phyloP scores from a whole-genome alignment of 2,797 vertebrate species.

The Mastacembelus armatus region DNA sequence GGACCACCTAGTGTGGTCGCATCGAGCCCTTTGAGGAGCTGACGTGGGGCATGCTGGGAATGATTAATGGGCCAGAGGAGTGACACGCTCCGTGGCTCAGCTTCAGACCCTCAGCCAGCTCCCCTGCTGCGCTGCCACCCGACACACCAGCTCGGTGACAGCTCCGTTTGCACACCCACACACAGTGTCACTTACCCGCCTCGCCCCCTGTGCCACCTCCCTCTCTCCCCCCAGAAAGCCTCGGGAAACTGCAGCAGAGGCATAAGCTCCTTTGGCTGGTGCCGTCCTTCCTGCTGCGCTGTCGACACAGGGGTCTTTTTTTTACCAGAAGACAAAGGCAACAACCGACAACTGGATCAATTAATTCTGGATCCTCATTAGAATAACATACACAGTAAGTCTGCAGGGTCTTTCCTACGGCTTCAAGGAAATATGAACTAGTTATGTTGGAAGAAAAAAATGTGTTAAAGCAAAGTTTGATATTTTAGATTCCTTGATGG shows the following conservation, averaged over 20 bases:
- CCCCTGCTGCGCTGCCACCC: slow-evolving; percentile 75
- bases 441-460: too few species aligned
- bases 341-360: slow-evolving; percentile 56
- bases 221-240: slow-evolving; percentile 30
- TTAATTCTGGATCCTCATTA: slow-evolving; percentile 42
- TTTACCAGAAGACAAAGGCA: slow-evolving; percentile 54
- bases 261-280: slow-evolving; percentile 65
- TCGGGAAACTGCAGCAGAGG: slow-evolving; percentile 58
- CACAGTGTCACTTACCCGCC: slow-evolving; percentile 64
- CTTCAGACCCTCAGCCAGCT: slow-evolving; percentile 72
- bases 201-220: slow-evolving; percentile 40
- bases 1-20: slow-evolving; percentile 81
- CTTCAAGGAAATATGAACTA: neutral
- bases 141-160: slow-evolving; percentile 71
- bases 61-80: slow-evolving; percentile 78
- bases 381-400: slow-evolving; percentile 5
- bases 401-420: neutral
- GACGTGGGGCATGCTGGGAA: slow-evolving; percentile 74
- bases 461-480: too few species aligned
- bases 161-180: slow-evolving; percentile 52
- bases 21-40: slow-evolving; percentile 62
- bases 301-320: slow-evolving; percentile 56
- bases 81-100: slow-evolving; percentile 76
- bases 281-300: slow-evolving; percentile 66
- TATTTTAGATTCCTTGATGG: too few species aligned